Evolutionary conservation across 37 sponge, comb jelly and placozoan species (phyloP).

Genomic region (Halichondria panicea): DNA sequence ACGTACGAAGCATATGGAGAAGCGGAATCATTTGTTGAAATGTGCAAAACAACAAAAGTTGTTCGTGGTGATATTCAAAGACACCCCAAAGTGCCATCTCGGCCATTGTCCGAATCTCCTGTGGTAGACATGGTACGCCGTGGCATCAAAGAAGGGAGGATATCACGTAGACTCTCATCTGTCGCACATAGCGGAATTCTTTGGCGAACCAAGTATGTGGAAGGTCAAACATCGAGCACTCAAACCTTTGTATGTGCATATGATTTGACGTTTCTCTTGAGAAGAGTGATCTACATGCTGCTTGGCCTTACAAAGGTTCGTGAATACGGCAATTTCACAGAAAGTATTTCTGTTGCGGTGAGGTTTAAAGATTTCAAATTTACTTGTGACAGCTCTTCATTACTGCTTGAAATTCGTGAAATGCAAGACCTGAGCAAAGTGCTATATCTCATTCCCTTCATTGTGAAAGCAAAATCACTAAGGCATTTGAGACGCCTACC

Average conservation of each 20-base stretch:
- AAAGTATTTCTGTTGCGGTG: neutral
- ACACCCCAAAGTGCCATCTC: no score
- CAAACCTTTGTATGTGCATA: neutral
- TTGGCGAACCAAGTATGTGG: neutral
- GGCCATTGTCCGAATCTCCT: neutral
- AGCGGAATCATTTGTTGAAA: no score
- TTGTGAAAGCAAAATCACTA: neutral
- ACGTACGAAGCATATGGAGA: neutral
- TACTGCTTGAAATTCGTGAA: neutral
- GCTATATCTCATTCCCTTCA: neutral
- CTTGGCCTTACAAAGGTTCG: neutral
- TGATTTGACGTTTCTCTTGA: neutral
- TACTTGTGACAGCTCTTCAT: no score
- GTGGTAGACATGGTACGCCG: neutral
- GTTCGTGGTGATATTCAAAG: neutral
- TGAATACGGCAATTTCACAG: neutral
- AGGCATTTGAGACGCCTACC: neutral
- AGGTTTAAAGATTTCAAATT: no score
- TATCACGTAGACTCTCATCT: neutral
- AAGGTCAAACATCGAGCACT: neutral
- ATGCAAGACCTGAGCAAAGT: neutral
- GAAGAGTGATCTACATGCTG: conserved; percentile 16
- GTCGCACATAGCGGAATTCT: neutral
- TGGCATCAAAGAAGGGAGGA: neutral
- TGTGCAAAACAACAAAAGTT: neutral